These are phyloP conservation scores for Melanargia galathea DNA, from an alignment of 2,888 invertebrate genomes.

Conservation along the genomic window DNA sequence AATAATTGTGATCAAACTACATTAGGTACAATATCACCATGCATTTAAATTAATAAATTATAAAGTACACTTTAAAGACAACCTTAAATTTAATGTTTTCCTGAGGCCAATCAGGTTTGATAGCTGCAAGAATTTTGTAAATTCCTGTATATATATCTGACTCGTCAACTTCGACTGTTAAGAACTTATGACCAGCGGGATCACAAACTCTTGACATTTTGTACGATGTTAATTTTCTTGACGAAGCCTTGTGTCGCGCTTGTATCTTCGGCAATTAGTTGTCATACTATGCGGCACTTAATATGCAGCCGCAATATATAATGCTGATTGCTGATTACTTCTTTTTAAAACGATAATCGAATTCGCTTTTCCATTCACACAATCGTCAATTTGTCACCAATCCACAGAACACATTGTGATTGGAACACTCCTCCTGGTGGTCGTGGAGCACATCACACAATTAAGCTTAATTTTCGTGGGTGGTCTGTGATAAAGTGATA, in stretches of 20 bases:
- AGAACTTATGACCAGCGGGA: slow-evolving; percentile 66
- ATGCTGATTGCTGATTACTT: slow-evolving; percentile 2
- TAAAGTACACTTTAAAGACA: slow-evolving; percentile 17
- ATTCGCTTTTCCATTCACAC: too few relatives aligned
- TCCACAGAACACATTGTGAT: too few relatives aligned
- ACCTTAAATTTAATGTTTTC: slow-evolving; percentile 88
- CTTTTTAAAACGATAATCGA: too few relatives aligned
- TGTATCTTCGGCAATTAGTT: slow-evolving; percentile 1
- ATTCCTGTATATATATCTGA: slow-evolving; percentile 86
- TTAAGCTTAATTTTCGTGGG: too few relatives aligned
- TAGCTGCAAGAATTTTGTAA: slow-evolving; percentile 83
- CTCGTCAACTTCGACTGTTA: slow-evolving; percentile 85
- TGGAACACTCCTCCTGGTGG: too few relatives aligned
- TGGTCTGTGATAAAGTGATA: too few relatives aligned
- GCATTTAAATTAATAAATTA: not conserved
- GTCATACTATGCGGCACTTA: slow-evolving; percentile 15
- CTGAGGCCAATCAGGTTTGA: slow-evolving; percentile 87
- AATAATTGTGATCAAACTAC: slow-evolving; percentile 37
- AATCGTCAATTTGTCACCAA: too few relatives aligned
- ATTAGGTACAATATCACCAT: not conserved
- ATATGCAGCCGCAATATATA: slow-evolving; percentile 8
- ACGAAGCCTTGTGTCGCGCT: slow-evolving; percentile 2
- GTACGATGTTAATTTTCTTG: slow-evolving; percentile 3
- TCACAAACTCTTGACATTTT: slow-evolving; percentile 61
- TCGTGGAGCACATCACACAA: too few relatives aligned